Evolutionary conservation across 2,888 invertebrate species (phyloP), one percentile per base, ranked within the genome.

Genomic region (Epinotia ramella): DNA sequence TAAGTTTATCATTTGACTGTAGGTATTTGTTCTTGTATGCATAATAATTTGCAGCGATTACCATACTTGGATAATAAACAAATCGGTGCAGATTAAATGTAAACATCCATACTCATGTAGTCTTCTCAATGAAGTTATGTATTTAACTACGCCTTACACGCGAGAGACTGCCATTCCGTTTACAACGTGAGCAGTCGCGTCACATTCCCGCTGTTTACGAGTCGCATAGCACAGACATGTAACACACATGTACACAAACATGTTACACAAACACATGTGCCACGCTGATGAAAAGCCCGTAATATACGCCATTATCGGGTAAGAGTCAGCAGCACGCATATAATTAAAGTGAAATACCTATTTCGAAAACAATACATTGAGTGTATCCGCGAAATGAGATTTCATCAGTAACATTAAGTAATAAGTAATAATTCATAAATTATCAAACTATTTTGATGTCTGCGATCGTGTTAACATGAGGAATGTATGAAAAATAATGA

Each of bases 1-100:
- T 63, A 73, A 73, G 57, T 64, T n/a, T 70, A 59, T 59, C 57
- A 44, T 13, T 69, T 46, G 46, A 46, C n/a, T 53, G 49, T 49
- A 40, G 16, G 44, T 44, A 40, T 69, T 46, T 9, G 11, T 46
- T 60, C 46, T 46, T 59, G 11, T 69, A 60, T 59, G 18, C 24
- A 59, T n/a, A n/a, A 69, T 60, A 68, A 44, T 68, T 68, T 59
- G 57, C 59, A 40, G 16, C 57, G 68, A 20, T 40, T 67, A 18
- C 18, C 33, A 67, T 57, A 40, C 18, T 20, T 59, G 24, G 24
- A 24, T 16, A 12, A 57, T 68, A 44, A 20, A 59, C 44, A 44
- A 44, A 59, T 16, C 69, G 46, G 4, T 28, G 60, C 28, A 60
- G 24, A 69, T 68, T 69, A 46, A 60, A 18, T 69, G 46, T 60